Base-by-base conservation (phyloP, 2,888 invertebrate species). In the Shargacucullia verbasci region DNA sequence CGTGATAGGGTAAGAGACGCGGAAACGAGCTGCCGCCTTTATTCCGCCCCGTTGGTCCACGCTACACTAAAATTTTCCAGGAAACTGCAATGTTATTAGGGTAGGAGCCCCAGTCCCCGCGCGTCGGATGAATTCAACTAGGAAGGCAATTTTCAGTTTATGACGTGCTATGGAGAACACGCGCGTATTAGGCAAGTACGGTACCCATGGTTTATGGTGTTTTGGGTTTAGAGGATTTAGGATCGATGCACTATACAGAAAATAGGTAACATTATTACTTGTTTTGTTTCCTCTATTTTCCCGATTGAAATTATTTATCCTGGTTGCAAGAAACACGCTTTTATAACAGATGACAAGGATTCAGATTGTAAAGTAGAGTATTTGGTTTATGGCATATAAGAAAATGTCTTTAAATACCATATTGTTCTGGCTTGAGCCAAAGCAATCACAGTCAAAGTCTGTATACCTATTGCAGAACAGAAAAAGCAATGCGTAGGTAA, bases 141-240 rank as follows among this genome's bases (percentile, higher is more conserved):
- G 89, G 86, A 87, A 86, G 87, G 90, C 91, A 92, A 90, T 92
- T 91, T 88, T 83, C 87, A 81, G 86, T 91, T 92, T 92, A 92
- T 86, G 89, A 84, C 86, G 79, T 81, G 88, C 85, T 79, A 82
- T 79, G 83, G 83, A 84, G 81, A 84, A 82, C 78, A 59, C 49
- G 75, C 78, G 77, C 79, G 82, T 85, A 81, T 84, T 82, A 86
- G 80, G 73, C 64, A 66, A 72, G 76, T 76, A 81, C 68, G 67
- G 85, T 84, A 78, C 12, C 83, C 81, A 85, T 73, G 81, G 71
- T 70, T 80, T 73, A 53, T 47, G 59, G 46, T 33, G 47, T 48
- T 68, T 60, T 59, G 48, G 45, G 38, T 43, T 63, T 44, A 39
- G 13, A 63, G 15, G 20, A 33, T 48, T 53, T 68, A 38, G 41